phyloP scores from a whole-genome alignment of 2,113 vertebrate species.

The Crypturellus undulatus region DNA sequence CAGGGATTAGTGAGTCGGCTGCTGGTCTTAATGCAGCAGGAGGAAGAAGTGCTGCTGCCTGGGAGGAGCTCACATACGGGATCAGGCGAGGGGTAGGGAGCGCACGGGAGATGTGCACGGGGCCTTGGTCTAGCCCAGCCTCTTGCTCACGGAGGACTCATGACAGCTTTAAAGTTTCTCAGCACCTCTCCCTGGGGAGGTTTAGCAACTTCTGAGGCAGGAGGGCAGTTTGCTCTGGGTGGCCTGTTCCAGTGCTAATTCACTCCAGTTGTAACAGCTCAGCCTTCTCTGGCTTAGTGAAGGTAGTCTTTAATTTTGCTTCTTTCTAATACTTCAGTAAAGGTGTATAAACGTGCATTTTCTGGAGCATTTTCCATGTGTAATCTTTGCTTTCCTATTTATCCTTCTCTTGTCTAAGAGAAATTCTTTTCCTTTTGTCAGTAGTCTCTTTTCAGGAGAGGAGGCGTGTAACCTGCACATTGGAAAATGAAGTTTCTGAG shows the following conservation, averaged over 20 bases:
- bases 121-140: not conserved
- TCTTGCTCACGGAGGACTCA: not conserved
- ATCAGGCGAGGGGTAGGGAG: too few species aligned
- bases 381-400: not conserved
- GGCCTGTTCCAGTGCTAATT: fast-evolving
- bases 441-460: not conserved
- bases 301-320: not conserved
- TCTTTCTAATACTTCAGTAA: not conserved
- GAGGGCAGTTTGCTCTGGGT: fast-evolving
- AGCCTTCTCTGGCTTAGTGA: not conserved
- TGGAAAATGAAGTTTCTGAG: not conserved
- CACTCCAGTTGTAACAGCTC: not conserved
- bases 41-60: not conserved
- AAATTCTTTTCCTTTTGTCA: not conserved
- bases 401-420: not conserved
- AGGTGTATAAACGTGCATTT: not conserved
- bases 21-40: not conserved
- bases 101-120: too few species aligned
- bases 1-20: not conserved
- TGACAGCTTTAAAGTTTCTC: not conserved
- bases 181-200: not conserved
- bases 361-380: not conserved
- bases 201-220: not conserved
- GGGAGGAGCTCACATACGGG: not conserved
- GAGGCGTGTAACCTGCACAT: fast-evolving